Percentiles rank a stretch among this genome's conserved stretches.
phyloP scores from a whole-genome alignment of 1,140 invertebrate genomes.

The Hermetia illucens region DNA sequence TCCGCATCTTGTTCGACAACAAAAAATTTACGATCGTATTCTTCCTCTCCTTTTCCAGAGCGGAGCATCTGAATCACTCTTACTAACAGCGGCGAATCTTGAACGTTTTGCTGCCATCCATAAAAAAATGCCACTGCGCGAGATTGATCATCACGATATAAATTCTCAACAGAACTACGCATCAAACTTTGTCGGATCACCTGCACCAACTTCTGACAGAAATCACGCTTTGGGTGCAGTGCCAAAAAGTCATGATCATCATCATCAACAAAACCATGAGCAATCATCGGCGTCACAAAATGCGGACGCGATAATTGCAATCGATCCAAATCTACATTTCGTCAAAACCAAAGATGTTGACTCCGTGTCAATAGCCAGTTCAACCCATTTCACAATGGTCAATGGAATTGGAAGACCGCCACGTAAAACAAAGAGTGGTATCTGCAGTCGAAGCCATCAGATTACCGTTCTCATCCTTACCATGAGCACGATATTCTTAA shows the following conservation, averaged over 20 bases:
- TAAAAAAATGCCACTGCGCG: too few relatives aligned
- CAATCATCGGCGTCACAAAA: slow-evolving; percentile 7
- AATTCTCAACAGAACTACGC: too few relatives aligned
- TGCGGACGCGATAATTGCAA: slow-evolving; percentile 19
- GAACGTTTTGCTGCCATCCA: slow-evolving; percentile 48
- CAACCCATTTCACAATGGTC: slow-evolving; percentile 71
- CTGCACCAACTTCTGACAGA: too few relatives aligned
- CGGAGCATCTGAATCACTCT: slow-evolving; percentile 57
- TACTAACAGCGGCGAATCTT: slow-evolving; percentile 62
- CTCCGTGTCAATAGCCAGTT: slow-evolving; percentile 60
- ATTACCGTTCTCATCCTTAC: slow-evolving; percentile 62
- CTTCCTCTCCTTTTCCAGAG: slow-evolving; percentile 42
- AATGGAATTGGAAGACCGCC: slow-evolving; percentile 56
- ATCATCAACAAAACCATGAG: not conserved
- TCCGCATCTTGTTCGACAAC: too few relatives aligned
- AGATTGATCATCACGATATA: too few relatives aligned
- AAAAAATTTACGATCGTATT: too few relatives aligned
- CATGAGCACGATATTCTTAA: slow-evolving; percentile 61
- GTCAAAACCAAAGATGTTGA: slow-evolving; percentile 37
- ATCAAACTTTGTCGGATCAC: too few relatives aligned
- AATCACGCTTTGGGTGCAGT: too few relatives aligned
- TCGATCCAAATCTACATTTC: slow-evolving; percentile 26
- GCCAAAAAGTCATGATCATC: not conserved
- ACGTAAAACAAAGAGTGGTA: slow-evolving; percentile 25
- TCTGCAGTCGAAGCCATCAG: slow-evolving; percentile 56